Evolutionary conservation across 2,797 vertebrate species (phyloP).

Genomic region (Fundulus diaphanus): DNA sequence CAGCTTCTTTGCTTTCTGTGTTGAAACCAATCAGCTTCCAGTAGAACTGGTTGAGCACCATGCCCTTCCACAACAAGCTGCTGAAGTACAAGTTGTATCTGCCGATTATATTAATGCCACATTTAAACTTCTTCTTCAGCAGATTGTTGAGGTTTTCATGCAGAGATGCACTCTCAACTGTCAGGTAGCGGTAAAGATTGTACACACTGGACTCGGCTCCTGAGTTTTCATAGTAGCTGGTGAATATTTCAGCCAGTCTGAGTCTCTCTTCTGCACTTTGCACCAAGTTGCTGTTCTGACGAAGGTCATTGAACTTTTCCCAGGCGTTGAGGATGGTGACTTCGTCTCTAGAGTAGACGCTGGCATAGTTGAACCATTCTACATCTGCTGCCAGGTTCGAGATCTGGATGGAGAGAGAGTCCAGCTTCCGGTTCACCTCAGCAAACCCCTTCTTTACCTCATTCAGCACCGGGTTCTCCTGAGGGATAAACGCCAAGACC

Average conservation of each 20-base stretch:
- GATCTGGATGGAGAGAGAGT: slow-evolving; percentile 27
- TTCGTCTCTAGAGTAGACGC: slow-evolving; percentile 26
- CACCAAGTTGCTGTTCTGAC: background rate
- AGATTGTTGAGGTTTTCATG: slow-evolving; percentile 17
- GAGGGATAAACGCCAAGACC: slow-evolving; percentile 7
- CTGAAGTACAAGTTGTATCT: slow-evolving; percentile 18
- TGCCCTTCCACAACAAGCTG: slow-evolving; percentile 14
- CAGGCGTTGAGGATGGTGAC: slow-evolving; percentile 19
- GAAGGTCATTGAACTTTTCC: slow-evolving; percentile 15
- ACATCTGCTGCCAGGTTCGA: slow-evolving; percentile 10
- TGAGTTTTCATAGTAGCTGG: slow-evolving; percentile 16
- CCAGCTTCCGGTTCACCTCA: slow-evolving; percentile 31
- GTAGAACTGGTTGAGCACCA: slow-evolving; percentile 19
- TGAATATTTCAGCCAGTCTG: background rate
- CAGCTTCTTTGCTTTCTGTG: background rate
- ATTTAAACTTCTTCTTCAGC: slow-evolving; percentile 27
- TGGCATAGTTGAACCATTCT: slow-evolving; percentile 16
- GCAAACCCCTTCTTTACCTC: slow-evolving; percentile 3
- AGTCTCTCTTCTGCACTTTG: accelerated
- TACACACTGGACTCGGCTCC: slow-evolving; percentile 11
- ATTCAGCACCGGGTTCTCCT: background rate
- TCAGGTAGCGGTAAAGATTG: slow-evolving; percentile 29
- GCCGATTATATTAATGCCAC: background rate
- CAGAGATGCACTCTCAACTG: slow-evolving; percentile 9
- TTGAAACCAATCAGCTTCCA: slow-evolving; percentile 6